Evolutionary conservation across 53 echinoderm and acorn worm genomes (phyloP), one percentile per base, ranked within the genome.

Genomic region (Hippasteria phrygiana): DNA sequence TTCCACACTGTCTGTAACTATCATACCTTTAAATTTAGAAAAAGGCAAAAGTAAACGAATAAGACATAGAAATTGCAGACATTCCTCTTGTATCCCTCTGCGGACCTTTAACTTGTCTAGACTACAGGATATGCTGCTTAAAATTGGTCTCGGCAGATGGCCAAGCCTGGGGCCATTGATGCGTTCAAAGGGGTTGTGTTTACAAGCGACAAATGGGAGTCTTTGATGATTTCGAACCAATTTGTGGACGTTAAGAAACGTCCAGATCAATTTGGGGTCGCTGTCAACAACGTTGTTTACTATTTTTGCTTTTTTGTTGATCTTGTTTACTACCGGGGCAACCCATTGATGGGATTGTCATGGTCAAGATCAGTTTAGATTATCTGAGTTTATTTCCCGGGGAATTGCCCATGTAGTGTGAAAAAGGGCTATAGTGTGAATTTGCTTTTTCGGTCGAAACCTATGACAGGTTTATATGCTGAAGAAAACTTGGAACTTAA

Each of bases 111-210:
- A 47, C 47, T 8, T 83, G 85, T 85, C 85, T 85, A 85, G 85
- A 85, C 85, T 24, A 70, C 85, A 85, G 85, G 85, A 85, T 85
- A 35, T 14, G 20, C 35, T 71, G 71, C 85, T 85, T 85, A 66
- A 51, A 45, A 37, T 22, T 24, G 9, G 37, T 47, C 17, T 7
- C 12, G 50, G 51, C 42, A 39, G 53, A 70, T 51, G 38, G 50
- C 70, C 48, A 69, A 83, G 42, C 43, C 22, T 24, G 67, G n/a
- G 41, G n/a, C n/a, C 43, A 83, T 40, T 62, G 43, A 63, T 38
- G 43, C 2, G 34, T 32, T 47, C 0, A 59, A 18, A 1, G 27
- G 4, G 7, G 22, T 55, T 54, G 17, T 54, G 20, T 54, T 54
- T 54, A 4, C 20, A 4, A 54, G 20, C 3, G 17, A 54, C 54